Conservation (phyloP, 2,888 invertebrate genomes). For the Labia minor region DNA sequence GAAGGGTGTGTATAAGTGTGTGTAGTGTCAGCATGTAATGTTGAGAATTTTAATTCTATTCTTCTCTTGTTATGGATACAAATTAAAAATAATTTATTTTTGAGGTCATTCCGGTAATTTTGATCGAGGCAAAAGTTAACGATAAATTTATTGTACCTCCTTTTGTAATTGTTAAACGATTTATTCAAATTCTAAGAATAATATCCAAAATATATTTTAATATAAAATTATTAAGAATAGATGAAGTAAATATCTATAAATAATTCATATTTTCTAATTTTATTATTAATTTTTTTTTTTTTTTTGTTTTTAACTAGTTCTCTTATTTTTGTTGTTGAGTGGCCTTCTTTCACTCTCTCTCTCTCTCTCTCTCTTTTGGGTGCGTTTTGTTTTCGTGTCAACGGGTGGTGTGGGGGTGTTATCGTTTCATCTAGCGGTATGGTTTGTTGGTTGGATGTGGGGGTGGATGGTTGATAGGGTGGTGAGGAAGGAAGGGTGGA, state of each 20-base stretch:
- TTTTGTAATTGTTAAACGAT: background rate
- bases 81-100: background rate
- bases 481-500: background rate
- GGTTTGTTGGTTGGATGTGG: no score
- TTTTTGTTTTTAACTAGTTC: background rate
- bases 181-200: background rate
- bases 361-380: background rate
- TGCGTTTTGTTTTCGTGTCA: slow-evolving; percentile 8
- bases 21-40: no score
- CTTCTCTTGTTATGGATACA: background rate
- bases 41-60: background rate
- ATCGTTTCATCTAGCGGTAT: background rate
- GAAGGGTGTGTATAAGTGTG: no score
- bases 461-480: no score
- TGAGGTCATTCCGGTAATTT: background rate
- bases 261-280: background rate
- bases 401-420: background rate
- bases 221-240: background rate
- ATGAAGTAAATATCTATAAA: background rate
- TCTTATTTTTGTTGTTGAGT: background rate
- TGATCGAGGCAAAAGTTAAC: background rate
- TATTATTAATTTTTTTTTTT: background rate
- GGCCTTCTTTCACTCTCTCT: no score
- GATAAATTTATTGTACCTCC: background rate
- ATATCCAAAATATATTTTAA: background rate